These are phyloP conservation scores for Boleophthalmus pectinirostris DNA, from an alignment of 2,113 vertebrate species.

Conservation along the genomic window DNA sequence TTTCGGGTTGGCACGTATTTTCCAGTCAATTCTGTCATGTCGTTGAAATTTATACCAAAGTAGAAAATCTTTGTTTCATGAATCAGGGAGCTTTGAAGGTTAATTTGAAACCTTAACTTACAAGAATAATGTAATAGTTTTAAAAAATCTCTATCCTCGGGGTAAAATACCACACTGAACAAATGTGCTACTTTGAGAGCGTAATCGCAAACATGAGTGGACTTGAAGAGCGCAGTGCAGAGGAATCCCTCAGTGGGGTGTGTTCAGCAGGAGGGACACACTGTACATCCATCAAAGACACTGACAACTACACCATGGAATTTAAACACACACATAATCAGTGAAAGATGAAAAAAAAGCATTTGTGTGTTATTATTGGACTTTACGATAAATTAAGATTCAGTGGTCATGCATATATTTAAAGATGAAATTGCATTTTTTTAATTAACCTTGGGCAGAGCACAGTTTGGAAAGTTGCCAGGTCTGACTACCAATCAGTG, in stretches of 20 bases:
- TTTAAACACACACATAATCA: constrained; percentile 24
- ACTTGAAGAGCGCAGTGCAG: constrained; percentile 28
- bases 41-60: constrained; percentile 2
- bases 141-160: constrained; percentile 1
- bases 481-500: neutral
- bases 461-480: neutral
- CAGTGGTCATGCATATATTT: neutral
- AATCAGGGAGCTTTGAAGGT: neutral
- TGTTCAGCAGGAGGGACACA: constrained; percentile 9
- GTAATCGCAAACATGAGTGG: constrained; percentile 34
- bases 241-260: constrained; percentile 17
- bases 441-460: neutral
- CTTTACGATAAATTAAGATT: neutral
- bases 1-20: constrained; percentile 21
- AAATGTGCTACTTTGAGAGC: constrained; percentile 16
- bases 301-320: constrained; percentile 12
- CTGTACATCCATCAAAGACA: constrained; percentile 20
- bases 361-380: neutral
- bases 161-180: constrained; percentile 16
- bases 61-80: neutral
- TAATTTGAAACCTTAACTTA: neutral
- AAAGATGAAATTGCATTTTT: neutral
- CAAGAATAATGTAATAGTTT: neutral
- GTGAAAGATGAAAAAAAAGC: neutral
- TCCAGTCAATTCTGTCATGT: constrained; percentile 4